phyloP scores from a whole-genome alignment of 2,888 invertebrate genomes.

The Bellardia pandia region DNA sequence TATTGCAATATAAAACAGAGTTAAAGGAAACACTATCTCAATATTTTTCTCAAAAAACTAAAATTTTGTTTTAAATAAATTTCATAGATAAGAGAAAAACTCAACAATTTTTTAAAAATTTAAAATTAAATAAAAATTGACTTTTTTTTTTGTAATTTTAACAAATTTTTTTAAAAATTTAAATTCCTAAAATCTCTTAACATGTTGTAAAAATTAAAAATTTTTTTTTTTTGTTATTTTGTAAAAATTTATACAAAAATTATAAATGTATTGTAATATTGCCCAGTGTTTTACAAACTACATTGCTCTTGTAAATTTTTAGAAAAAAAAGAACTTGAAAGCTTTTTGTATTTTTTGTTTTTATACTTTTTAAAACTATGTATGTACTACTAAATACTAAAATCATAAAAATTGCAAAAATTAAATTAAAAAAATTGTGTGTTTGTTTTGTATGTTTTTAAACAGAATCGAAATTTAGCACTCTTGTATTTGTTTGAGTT shows the following conservation, averaged over 20 bases:
- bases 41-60: neutral
- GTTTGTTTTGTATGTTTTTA: neutral
- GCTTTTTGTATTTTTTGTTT: neutral
- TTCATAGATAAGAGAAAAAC: neutral
- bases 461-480: conserved; percentile 50
- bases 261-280: conserved; percentile 33
- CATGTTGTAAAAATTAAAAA: too few species aligned
- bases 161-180: conserved; percentile 41
- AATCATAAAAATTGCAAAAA: conserved; percentile 51
- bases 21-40: conserved; percentile 36
- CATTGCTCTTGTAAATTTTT: conserved; percentile 29
- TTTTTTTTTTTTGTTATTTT: conserved; percentile 25
- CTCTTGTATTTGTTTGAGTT: conserved; percentile 64
- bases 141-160: neutral
- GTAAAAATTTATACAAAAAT: conserved; percentile 55
- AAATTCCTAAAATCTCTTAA: conserved; percentile 42
- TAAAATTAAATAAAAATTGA: neutral
- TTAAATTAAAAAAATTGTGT: conserved; percentile 28
- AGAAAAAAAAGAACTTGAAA: conserved; percentile 41
- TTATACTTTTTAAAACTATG: conserved; percentile 19
- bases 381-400: conserved; percentile 50
- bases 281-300: conserved; percentile 59
- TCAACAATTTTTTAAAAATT: neutral
- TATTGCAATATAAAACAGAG: conserved; percentile 46
- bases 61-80: neutral